Evolutionary conservation across 30 jellyfish, hydroid and myxozoan species (phyloP), one percentile per base, ranked within the genome.

Genomic region (Aurelia aurita complex sp. Pacific): DNA sequence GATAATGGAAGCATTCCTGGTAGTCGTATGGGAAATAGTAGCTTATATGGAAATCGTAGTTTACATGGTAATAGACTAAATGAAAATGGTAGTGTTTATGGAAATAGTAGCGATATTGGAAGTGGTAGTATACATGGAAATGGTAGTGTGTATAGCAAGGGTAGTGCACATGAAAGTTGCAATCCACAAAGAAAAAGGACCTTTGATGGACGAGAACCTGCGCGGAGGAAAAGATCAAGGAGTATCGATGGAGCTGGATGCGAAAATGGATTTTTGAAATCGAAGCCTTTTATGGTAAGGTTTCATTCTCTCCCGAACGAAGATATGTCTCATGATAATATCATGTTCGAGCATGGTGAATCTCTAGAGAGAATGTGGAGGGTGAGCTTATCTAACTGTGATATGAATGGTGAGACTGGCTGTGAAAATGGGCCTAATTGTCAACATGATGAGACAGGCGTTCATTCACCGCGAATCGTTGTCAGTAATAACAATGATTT

Each of bases 251-350:
- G 74, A 8, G 14, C 88, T 8, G 15, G 15, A 33, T 19, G 29
- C 17, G 51, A 53, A 52, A 13, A 66, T n/a, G 61, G 68, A 5
- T n/a, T 15, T 7, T 10, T 29, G 5, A 19, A 66, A 54, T 33
- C 74, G 13, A 69, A 76, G 40, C 62, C 73, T 23, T 46, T 33
- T 29, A 68, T 61, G 18, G 64, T 14, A 17, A 35, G 92, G 32
- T 64, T 83, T 12, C 73, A 83, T 50, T 83, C 92, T 3, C 80
- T 83, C 12, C 92, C 92, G 13, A 15, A 29, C 60, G 81, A 60
- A 17, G 76, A 62, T 12, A 43, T 53, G 2, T 18, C 43, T 74
- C 70, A n/a, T 15, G 34, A 29, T 54, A 54, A 43, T 40, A 61
- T 70, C n/a, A 52, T 36, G 6, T 4, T 36, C 36, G 13, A 70